phyloP scores from a whole-genome alignment of 1,140 invertebrate species.

The Temnothorax longispinosus region DNA sequence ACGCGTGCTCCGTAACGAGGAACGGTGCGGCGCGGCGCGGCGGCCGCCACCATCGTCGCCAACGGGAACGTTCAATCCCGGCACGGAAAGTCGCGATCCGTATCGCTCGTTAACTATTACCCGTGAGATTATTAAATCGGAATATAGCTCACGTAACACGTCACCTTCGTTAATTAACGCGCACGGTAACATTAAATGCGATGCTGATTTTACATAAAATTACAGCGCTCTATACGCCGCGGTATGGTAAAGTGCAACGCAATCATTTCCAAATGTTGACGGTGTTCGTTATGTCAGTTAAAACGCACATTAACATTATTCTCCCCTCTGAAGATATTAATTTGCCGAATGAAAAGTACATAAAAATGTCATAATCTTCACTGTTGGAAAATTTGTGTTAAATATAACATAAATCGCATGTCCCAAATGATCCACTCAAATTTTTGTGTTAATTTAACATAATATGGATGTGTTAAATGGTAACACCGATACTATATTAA shows the following conservation, averaged over 20 bases:
- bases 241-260: background rate
- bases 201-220: slow-evolving; percentile 44
- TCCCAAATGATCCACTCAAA: no score
- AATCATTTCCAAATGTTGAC: slow-evolving; percentile 24
- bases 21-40: background rate
- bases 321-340: background rate
- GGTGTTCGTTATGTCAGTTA: slow-evolving; percentile 4
- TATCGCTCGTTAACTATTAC: slow-evolving; percentile 60
- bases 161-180: slow-evolving; percentile 40
- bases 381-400: no score
- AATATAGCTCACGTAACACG: slow-evolving; percentile 38
- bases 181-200: slow-evolving; percentile 31
- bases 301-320: background rate
- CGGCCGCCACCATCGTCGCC: background rate
- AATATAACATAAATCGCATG: no score
- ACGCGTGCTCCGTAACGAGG: slow-evolving; percentile 45
- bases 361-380: background rate
- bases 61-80: background rate
- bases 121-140: slow-evolving; percentile 57
- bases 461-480: no score
- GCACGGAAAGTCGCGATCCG: slow-evolving; percentile 15
- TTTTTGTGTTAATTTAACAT: no score
- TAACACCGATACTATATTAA: no score
- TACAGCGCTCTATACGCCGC: background rate
- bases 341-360: background rate